Base-by-base conservation (phyloP, 2,888 invertebrate genomes). In the Agriotes lineatus region DNA sequence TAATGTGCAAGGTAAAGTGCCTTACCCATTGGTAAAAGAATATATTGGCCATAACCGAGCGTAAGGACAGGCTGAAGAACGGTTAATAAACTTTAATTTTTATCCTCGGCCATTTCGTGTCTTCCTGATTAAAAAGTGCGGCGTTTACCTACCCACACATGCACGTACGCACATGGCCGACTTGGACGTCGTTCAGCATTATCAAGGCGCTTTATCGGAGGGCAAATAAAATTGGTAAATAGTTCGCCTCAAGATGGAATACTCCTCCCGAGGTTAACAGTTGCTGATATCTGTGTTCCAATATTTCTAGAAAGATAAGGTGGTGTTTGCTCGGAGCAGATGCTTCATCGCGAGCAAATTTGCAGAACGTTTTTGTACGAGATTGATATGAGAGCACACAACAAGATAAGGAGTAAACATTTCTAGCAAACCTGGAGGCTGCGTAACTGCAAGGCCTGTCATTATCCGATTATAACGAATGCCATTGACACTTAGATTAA, bases 1-100 rank as follows among this genome's bases (percentile, higher is more conserved):
- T 56, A 56, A 63, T 54, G 56, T 63, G 42, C 44, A 62, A 61
- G 61, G 37, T 61, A 35, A 48, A 39, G 22, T 37, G 52, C 25
- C 20, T 50, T 52, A 52, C 25, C 50, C 44, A 59, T 25, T 33
- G 52, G 25, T 52, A 62, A 50, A 39, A 52, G 52, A 25, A 39
- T 39, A 62, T 61, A 61, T 48, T 33, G 19, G 35, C 50, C 22
- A 45, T 61, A 61, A 48, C 20, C 16, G 2, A 7, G 6, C n/a
- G n/a, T 25, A 16, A 35, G 33, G 33, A 18, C 16, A 35, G 12
- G 1, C 9, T 42, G 42, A 16, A 14, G 12, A 42, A 39, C 9
- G 9, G 35, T 35, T 37, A 44, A 20, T 44, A 20, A 48, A 48
- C 2, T 20, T 22, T 20, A 7, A 1, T 42, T 16, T 42, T 42